These are phyloP conservation scores for Endotricha flammealis DNA, from an alignment of 2,888 invertebrate genomes.

Conservation along the genomic window DNA sequence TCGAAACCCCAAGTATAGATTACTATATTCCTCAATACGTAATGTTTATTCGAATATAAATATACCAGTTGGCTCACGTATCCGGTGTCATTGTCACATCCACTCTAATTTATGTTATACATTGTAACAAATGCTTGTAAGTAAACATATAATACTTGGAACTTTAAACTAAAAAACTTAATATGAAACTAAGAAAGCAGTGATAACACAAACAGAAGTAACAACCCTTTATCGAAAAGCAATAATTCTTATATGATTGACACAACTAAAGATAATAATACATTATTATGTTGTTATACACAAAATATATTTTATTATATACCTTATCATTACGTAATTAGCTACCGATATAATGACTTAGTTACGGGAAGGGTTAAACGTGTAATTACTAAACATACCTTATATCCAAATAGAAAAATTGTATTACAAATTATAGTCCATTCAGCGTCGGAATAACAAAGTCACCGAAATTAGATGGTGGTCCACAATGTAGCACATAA, in stretches of 20 bases:
- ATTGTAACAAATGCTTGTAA: constrained; percentile 7
- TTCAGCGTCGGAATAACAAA: constrained; percentile 28
- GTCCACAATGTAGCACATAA: constrained; percentile 48
- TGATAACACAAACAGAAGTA: constrained; percentile 28
- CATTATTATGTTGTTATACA: too few relatives aligned
- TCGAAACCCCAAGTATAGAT: not conserved
- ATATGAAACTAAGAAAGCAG: constrained; percentile 19
- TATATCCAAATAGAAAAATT: constrained; percentile 35
- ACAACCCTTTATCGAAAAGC: constrained; percentile 6
- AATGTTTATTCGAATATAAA: constrained; percentile 2
- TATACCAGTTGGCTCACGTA: not conserved
- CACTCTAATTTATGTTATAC: constrained; percentile 6
- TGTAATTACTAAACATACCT: constrained; percentile 44
- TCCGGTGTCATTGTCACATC: constrained; percentile 8
- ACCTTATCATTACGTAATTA: too few relatives aligned
- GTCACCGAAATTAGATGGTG: constrained; percentile 28
- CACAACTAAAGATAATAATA: too few relatives aligned
- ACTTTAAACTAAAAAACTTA: not conserved
- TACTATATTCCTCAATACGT: not conserved
- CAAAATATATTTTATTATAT: too few relatives aligned
- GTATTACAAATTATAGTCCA: constrained; percentile 46
- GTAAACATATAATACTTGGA: constrained; percentile 3
- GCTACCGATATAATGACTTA: not conserved
- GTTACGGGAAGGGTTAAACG: constrained; percentile 5
- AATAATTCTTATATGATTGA: constrained; percentile 6